Conservation (phyloP, 2,113 vertebrate genomes). For the Pedionomus torquatus region DNA sequence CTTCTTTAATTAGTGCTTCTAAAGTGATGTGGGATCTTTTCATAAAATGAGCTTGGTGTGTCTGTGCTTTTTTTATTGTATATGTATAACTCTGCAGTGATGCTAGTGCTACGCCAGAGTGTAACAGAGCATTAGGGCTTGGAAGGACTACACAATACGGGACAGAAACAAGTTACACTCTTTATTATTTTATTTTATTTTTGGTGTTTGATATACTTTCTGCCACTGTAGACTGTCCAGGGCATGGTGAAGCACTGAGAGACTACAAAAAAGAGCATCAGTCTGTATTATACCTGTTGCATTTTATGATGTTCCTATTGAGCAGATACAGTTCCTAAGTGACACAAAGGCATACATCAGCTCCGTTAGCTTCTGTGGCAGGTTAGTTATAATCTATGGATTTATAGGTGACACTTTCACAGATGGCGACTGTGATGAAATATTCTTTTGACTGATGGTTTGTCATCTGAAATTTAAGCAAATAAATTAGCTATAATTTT, state of each 20-base stretch:
- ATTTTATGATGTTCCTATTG: background rate
- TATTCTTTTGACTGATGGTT: background rate
- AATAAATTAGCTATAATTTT: background rate
- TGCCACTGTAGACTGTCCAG: background rate
- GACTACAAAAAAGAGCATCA: background rate
- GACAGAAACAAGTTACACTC: background rate
- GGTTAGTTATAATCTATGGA: background rate
- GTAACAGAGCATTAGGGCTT: rapidly evolving
- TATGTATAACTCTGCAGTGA: background rate
- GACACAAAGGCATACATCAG: background rate
- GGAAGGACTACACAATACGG: background rate
- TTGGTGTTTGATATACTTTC: background rate
- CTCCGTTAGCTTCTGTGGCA: background rate
- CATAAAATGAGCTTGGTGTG: background rate
- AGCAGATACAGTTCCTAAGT: background rate
- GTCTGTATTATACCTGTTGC: background rate
- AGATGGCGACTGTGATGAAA: background rate
- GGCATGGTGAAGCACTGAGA: background rate
- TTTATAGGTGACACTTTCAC: background rate
- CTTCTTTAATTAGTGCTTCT: background rate
- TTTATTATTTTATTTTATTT: background rate
- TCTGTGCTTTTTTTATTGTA: background rate
- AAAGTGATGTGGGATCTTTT: background rate
- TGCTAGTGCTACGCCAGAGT: background rate
- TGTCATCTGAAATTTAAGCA: constrained; percentile 4